A percentile compares a stretch with the other conserved stretches of the same genome.
Evolutionary conservation across 2,888 invertebrate species (phyloP).

Genomic region (Drosophila nr. perissopoda): DNA sequence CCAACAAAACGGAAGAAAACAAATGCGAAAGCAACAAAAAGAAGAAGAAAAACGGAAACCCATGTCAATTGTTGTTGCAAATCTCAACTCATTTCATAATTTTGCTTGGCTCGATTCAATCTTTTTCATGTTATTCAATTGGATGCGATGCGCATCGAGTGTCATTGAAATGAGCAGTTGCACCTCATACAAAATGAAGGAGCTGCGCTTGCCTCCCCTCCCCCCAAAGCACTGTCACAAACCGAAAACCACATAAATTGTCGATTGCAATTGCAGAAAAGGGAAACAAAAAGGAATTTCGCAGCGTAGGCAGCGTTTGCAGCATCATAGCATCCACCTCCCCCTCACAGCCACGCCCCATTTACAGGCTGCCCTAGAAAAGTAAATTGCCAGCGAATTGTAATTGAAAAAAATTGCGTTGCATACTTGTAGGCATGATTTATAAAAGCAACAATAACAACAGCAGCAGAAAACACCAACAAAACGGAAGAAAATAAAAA

Average conservation of each 20-base stretch:
- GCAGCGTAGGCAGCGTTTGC: slow-evolving; percentile 20
- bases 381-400: slow-evolving; percentile 31
- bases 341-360: not conserved
- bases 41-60: not conserved
- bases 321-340: not conserved
- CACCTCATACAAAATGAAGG: slow-evolving; percentile 22
- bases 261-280: slow-evolving; percentile 33
- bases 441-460: slow-evolving; percentile 32
- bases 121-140: too few relatives aligned
- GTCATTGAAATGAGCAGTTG: slow-evolving; percentile 32
- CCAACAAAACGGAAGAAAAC: not conserved
- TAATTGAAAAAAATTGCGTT: slow-evolving; percentile 58
- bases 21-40: not conserved
- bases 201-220: not conserved
- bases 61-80: slow-evolving; percentile 55
- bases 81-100: too few relatives aligned
- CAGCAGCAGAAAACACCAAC: not conserved
- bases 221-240: not conserved
- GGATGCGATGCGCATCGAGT: slow-evolving; percentile 1
- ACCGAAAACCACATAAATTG: slow-evolving; percentile 22
- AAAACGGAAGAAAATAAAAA: not conserved
- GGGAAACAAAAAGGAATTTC: slow-evolving; percentile 10
- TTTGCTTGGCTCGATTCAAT: too few relatives aligned
- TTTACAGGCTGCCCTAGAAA: not conserved
- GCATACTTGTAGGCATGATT: slow-evolving; percentile 60